Evolutionary conservation across 1,140 invertebrate genomes (phyloP), one percentile per base, ranked within the genome.

Genomic region (Aethina tumida): DNA sequence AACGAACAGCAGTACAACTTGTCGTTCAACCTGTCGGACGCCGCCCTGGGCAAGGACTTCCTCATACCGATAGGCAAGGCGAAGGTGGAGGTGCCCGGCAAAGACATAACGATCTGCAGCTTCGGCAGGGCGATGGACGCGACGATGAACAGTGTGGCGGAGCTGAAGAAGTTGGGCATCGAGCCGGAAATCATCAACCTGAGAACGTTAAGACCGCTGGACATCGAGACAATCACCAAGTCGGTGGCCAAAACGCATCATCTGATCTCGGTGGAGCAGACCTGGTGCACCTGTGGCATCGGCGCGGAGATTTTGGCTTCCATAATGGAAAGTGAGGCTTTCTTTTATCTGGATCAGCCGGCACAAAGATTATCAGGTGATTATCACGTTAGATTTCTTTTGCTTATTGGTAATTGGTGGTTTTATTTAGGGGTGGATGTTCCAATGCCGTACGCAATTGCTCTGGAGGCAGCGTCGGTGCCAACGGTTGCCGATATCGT

Each of bases 121-220:
- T 88, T 92, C 65, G 96, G 93, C 20, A 88, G 80, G 57, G 84
- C 79, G 30, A 92, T 97, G 7, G 86, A 91, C 58, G 76, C 80
- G 0, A 77, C 81, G 46, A 66, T 99, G 26, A 79, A 88, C 45
- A 94, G 93, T 10, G 92, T 95, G 4, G 83, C 86, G 39, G 79
- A 90, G 64, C 68, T 99, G 25, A 82, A 82, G 1, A 77, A 77
- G 22, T 71, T 81, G 63, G 84, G 87, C 30, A 84, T 94, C 31
- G 89, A 97, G 56, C 84, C 80, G 54, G 97, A 99, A 74, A 87
- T 99, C 1, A 93, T 99, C 40, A 99, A 99, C 71, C 70, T 99
- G 25, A 72, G 96, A 42, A 82, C 86, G n/a, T 63, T 99, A 19
- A 70, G 97, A 56, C 97, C 97, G 1, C 56, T 90, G 33, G 97